A percentile compares a stretch with the other conserved stretches of the same genome.
These are phyloP conservation scores for Bettongia penicillata DNA, from an alignment of 2,113 vertebrate species.

Conservation along the genomic window DNA sequence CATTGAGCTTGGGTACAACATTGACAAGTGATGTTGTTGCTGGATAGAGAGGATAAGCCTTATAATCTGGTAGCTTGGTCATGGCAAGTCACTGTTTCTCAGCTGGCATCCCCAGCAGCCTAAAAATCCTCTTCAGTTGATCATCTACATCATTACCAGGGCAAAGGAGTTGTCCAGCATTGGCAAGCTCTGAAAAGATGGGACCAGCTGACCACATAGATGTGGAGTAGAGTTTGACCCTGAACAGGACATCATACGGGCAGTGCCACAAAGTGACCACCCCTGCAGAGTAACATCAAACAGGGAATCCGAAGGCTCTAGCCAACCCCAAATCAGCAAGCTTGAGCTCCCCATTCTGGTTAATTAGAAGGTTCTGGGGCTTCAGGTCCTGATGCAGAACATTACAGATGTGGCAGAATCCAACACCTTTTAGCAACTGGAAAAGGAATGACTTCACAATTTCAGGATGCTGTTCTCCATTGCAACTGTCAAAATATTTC, in stretches of 20 bases:
- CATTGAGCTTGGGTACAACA: constrained; percentile 96
- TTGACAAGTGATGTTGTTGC: constrained; percentile 98
- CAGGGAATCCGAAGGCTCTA: constrained; percentile 96
- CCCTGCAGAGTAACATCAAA: constrained; percentile 97
- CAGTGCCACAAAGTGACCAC: constrained; percentile 99
- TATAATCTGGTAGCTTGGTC: constrained; percentile 98
- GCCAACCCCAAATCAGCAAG: constrained; percentile 96
- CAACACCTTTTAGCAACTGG: constrained; percentile 96
- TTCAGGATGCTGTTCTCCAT: constrained; percentile 96
- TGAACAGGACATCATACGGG: constrained; percentile 96
- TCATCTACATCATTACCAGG: constrained; percentile 97
- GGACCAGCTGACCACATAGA: constrained; percentile 99
- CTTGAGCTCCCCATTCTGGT: constrained; percentile 98
- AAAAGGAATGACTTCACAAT: constrained; percentile 99
- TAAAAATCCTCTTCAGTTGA: constrained; percentile 97
- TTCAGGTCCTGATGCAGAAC: constrained; percentile 97
- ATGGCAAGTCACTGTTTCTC: constrained; percentile 98
- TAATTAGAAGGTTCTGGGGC: constrained; percentile 98
- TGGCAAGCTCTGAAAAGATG: constrained; percentile 98
- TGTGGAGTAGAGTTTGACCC: constrained; percentile 97
- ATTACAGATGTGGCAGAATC: constrained; percentile 97
- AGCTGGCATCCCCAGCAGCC: constrained; percentile 95
- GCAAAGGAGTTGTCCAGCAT: constrained; percentile 95
- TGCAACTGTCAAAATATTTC: constrained; percentile 99
- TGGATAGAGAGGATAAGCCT: constrained; percentile 98